Conservation (phyloP, 2,888 invertebrate species). For the Melipona beecheii region DNA sequence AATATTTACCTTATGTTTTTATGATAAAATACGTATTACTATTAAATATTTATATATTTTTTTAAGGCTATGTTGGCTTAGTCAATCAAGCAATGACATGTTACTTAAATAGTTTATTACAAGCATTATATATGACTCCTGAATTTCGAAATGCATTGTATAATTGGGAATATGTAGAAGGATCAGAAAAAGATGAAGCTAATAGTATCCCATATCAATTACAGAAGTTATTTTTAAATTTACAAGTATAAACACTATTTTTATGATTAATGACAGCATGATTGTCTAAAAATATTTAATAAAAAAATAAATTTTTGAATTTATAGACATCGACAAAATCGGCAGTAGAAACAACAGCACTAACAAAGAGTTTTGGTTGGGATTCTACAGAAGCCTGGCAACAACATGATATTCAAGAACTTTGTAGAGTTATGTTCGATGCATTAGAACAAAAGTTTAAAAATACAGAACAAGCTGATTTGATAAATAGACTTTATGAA, state of each 20-base stretch:
- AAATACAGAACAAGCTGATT: conserved; percentile 91
- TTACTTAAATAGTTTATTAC: conserved; percentile 94
- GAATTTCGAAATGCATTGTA: conserved; percentile 95
- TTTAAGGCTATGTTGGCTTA: conserved; percentile 89
- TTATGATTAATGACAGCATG: not conserved
- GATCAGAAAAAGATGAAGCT: conserved; percentile 86
- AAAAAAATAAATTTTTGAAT: not conserved
- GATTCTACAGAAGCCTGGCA: conserved; percentile 95
- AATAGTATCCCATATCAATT: conserved; percentile 94
- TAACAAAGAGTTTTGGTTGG: conserved; percentile 96
- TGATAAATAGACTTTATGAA: conserved; percentile 92
- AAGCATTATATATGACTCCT: conserved; percentile 96
- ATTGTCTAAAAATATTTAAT: conserved; percentile 11
- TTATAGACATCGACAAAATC: conserved; percentile 90
- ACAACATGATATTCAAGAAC: conserved; percentile 96
- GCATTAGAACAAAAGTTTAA: conserved; percentile 93
- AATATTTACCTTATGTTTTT: conserved; percentile 1
- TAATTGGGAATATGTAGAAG: conserved; percentile 90
- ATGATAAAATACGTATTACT: not conserved
- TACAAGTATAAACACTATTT: conserved; percentile 86
- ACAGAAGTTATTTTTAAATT: conserved; percentile 92
- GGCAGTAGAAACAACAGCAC: conserved; percentile 93
- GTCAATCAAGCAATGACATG: conserved; percentile 97
- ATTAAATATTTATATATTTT: conserved; percentile 29
- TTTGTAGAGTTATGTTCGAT: conserved; percentile 96